Evolutionary conservation across 1,140 invertebrate genomes (phyloP).

Genomic region (Drosophila kanapiae): DNA sequence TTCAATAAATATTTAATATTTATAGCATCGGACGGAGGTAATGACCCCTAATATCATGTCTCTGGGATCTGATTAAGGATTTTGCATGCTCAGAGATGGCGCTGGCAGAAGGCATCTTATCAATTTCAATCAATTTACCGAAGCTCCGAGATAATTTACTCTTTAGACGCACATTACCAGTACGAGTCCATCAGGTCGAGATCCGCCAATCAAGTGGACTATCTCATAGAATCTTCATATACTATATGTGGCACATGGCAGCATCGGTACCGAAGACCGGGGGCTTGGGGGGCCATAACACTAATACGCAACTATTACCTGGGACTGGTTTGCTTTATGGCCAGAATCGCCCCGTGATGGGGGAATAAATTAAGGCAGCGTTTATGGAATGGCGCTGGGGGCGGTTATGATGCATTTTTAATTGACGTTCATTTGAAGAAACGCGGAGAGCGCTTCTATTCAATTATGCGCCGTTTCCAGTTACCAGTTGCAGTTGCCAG

Average conservation of each 20-base stretch:
- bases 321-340: conserved; percentile 61
- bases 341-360: conserved; percentile 46
- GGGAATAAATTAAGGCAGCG: conserved; percentile 73
- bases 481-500: conserved; percentile 10
- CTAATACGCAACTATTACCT: conserved; percentile 63
- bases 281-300: conserved; percentile 10
- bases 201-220: conserved; percentile 24
- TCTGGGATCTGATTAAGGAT: conserved; percentile 39
- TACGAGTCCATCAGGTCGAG: conserved; percentile 41
- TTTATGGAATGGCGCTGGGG: conserved; percentile 81
- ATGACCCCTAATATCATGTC: conserved; percentile 34
- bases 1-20: conserved; percentile 30
- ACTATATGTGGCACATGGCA: conserved; percentile 3
- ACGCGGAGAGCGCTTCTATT: conserved; percentile 75
- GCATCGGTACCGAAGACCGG: not conserved
- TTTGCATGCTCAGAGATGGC: conserved; percentile 33
- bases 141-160: conserved; percentile 32
- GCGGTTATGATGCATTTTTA: conserved; percentile 83
- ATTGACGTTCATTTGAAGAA: conserved; percentile 83
- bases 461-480: conserved; percentile 63
- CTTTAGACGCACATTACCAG: conserved; percentile 42
- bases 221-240: conserved; percentile 7
- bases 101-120: too few relatives aligned
- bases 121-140: conserved; percentile 54
- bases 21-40: conserved; percentile 9